Evolutionary conservation across 2,888 invertebrate species (phyloP).

Genomic region (Drepana falcataria): DNA sequence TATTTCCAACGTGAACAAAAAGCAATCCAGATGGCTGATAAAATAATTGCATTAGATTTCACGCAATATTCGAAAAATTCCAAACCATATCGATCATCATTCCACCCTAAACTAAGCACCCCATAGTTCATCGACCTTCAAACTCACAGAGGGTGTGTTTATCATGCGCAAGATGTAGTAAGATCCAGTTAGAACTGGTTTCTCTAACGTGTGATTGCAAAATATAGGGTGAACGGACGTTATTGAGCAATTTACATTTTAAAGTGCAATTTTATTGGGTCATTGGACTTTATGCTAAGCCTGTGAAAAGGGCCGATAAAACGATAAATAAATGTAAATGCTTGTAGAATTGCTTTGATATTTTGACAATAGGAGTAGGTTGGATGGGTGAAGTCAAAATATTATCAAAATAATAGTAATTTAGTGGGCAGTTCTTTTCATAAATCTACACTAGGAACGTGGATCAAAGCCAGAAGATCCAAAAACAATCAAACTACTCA

Average conservation of each 20-base stretch:
- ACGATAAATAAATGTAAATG: neutral
- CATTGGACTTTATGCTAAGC: neutral
- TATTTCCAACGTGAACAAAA: neutral
- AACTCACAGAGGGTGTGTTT: slow-evolving; percentile 29
- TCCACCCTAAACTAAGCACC: slow-evolving; percentile 22
- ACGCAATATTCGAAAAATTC: neutral
- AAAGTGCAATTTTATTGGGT: neutral
- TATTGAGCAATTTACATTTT: neutral
- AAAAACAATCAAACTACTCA: too few relatives aligned
- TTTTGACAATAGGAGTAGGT: too few relatives aligned
- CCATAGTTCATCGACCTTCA: slow-evolving; percentile 38
- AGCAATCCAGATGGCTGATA: neutral
- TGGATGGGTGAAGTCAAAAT: too few relatives aligned
- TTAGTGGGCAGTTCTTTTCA: too few relatives aligned
- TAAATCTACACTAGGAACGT: too few relatives aligned
- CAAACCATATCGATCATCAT: slow-evolving; percentile 27
- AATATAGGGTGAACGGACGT: neutral
- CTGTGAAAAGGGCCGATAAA: neutral
- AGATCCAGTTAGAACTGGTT: slow-evolving; percentile 26
- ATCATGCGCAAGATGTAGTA: slow-evolving; percentile 34
- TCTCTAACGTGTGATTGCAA: neutral
- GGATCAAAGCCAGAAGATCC: too few relatives aligned
- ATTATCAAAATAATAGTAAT: too few relatives aligned
- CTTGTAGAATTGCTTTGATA: too few relatives aligned
- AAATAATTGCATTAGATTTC: neutral